These are phyloP conservation scores for Agapostemon virescens DNA, from an alignment of 2,888 invertebrate species.

Conservation along the genomic window DNA sequence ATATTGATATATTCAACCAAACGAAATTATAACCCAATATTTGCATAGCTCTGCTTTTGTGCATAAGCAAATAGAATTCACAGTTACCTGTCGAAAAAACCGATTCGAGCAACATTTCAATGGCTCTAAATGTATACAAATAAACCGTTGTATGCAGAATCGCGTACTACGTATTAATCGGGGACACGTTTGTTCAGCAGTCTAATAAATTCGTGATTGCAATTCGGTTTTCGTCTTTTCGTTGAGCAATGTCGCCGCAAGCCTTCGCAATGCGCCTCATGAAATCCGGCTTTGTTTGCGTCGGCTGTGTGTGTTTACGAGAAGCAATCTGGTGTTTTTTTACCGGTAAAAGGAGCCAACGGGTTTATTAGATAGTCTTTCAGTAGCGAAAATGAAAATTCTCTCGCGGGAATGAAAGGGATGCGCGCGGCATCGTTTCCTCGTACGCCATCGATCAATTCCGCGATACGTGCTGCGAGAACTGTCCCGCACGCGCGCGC, in stretches of 20 bases:
- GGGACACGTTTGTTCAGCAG: neutral
- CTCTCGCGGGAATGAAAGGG: neutral
- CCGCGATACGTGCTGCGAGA: conserved; percentile 6
- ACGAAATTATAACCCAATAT: too few species aligned
- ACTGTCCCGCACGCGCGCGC: neutral
- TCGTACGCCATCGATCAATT: conserved; percentile 43
- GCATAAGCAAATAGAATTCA: too few species aligned
- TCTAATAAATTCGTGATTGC: neutral
- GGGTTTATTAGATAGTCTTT: conserved; percentile 1
- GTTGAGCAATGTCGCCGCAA: neutral
- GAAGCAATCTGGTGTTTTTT: neutral
- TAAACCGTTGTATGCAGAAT: neutral
- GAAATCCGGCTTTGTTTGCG: conserved; percentile 17
- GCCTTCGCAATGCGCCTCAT: neutral
- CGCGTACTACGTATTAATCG: neutral
- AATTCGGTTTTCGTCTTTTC: neutral
- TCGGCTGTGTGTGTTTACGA: neutral
- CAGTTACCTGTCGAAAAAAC: too few species aligned
- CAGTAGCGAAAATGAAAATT: conserved; percentile 35
- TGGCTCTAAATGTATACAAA: neutral
- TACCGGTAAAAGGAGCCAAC: neutral
- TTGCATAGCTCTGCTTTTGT: too few species aligned
- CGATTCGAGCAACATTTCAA: neutral
- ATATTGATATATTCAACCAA: too few species aligned
- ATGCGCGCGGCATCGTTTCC: neutral